These are phyloP conservation scores for Pseudococcus longispinus DNA, from an alignment of 2,888 invertebrate genomes.

Conservation along the genomic window DNA sequence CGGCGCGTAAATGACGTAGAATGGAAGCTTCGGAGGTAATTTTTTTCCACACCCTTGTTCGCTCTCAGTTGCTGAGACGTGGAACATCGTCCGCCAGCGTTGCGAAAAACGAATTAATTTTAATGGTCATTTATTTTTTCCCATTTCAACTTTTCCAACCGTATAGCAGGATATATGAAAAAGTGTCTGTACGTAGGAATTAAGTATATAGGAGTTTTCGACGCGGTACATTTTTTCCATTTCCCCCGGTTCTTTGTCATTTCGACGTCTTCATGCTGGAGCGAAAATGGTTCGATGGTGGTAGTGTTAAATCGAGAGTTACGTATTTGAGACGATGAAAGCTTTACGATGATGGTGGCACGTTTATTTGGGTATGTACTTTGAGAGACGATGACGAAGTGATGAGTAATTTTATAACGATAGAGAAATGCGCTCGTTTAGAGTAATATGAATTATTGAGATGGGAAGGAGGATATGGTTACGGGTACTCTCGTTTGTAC, in stretches of 20 bases:
- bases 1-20: not conserved
- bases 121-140: conserved; percentile 31
- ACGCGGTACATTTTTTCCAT: not conserved
- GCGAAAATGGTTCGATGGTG: not conserved
- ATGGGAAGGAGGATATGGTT: not conserved
- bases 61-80: not conserved
- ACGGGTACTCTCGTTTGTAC: not conserved
- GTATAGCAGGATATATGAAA: not conserved
- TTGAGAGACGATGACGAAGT: not conserved
- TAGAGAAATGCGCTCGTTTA: not conserved
- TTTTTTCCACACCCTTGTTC: not conserved
- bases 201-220: not conserved
- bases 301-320: not conserved
- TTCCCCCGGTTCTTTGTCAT: not conserved
- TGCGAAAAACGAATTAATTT: conserved; percentile 33
- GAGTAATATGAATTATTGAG: not conserved
- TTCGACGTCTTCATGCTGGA: not conserved
- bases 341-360: not conserved
- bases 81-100: not conserved
- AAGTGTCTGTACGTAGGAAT: not conserved
- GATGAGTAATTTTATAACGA: not conserved
- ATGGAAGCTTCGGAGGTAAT: not conserved
- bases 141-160: not conserved
- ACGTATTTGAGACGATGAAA: not conserved
- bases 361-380: not conserved